phyloP scores from a whole-genome alignment of 2,888 invertebrate genomes.

The Eremobia ochroleuca region DNA sequence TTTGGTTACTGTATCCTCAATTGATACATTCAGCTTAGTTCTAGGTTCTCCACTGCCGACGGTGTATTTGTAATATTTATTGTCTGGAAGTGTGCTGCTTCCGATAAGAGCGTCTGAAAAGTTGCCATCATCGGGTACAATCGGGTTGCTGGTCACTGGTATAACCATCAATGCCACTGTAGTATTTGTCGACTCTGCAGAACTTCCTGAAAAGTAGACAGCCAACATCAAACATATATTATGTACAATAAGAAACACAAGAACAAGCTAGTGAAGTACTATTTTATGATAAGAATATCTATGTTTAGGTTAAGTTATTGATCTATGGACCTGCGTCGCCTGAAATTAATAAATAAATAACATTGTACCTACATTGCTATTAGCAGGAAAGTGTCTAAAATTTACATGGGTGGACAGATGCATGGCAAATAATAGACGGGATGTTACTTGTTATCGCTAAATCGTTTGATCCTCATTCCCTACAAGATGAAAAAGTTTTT shows the following conservation, averaged over 20 bases:
- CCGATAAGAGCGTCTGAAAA: neutral
- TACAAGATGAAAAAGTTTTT: neutral
- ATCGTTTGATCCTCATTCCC: neutral
- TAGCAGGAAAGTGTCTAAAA: neutral
- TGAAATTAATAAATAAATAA: too few species aligned
- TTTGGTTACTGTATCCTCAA: neutral
- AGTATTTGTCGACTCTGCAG: neutral
- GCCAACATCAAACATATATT: neutral
- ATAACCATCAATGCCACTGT: conserved; percentile 4
- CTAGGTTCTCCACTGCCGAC: conserved; percentile 20
- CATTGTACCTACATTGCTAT: neutral
- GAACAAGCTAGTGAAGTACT: too few species aligned
- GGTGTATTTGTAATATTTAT: conserved; percentile 58
- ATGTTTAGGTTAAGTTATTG: too few species aligned
- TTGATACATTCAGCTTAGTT: neutral
- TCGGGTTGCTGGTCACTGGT: conserved; percentile 3
- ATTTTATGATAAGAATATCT: too few species aligned
- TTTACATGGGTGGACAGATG: neutral
- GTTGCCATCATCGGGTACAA: conserved; percentile 1
- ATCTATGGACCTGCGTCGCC: too few species aligned
- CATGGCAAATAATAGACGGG: neutral
- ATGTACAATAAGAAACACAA: neutral
- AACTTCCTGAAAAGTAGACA: conserved; percentile 20
- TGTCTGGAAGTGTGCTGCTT: conserved; percentile 21
- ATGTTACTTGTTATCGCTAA: neutral